Percentiles rank a stretch among this genome's conserved stretches.
phyloP scores from a whole-genome alignment of 2,797 vertebrate genomes.

The Thaleichthys pacificus region DNA sequence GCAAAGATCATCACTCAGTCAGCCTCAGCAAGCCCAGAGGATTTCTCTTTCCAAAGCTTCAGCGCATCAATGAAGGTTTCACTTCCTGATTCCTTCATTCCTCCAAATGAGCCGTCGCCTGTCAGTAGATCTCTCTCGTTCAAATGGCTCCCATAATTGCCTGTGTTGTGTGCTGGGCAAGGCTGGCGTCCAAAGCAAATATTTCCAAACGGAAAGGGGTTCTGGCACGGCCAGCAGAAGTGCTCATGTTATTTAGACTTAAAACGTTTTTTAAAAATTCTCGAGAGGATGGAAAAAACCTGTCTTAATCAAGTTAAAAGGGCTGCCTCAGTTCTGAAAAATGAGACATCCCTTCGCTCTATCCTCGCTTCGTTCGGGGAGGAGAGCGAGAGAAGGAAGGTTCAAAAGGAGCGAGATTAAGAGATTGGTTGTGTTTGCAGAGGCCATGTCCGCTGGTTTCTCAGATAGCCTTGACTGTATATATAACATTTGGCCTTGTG shows the following conservation, averaged over 20 bases:
- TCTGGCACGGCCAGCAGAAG: constrained; percentile 69
- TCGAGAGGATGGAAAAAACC: constrained; percentile 62
- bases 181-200: constrained; percentile 78
- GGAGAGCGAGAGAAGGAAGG: constrained; percentile 17
- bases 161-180: constrained; percentile 75
- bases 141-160: constrained; percentile 75
- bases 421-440: constrained; percentile 73
- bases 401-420: constrained; percentile 73
- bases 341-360: constrained; percentile 60
- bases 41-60: constrained; percentile 66
- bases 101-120: constrained; percentile 72
- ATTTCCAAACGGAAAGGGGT: constrained; percentile 80
- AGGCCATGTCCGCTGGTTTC: constrained; percentile 72
- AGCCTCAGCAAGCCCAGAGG: constrained; percentile 39
- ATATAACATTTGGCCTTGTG: constrained; percentile 74
- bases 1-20: constrained; percentile 35
- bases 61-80: constrained; percentile 72
- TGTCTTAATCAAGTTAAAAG: constrained; percentile 76
- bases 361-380: constrained; percentile 39
- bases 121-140: constrained; percentile 72
- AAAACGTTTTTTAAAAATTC: constrained; percentile 62
- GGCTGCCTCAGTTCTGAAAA: constrained; percentile 64
- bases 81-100: constrained; percentile 75
- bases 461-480: constrained; percentile 74
- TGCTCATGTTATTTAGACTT: constrained; percentile 76